A percentile compares a stretch with the other conserved stretches of the same genome.
These are phyloP conservation scores for Meganola albula DNA, from an alignment of 2,888 invertebrate species.

Conservation along the genomic window DNA sequence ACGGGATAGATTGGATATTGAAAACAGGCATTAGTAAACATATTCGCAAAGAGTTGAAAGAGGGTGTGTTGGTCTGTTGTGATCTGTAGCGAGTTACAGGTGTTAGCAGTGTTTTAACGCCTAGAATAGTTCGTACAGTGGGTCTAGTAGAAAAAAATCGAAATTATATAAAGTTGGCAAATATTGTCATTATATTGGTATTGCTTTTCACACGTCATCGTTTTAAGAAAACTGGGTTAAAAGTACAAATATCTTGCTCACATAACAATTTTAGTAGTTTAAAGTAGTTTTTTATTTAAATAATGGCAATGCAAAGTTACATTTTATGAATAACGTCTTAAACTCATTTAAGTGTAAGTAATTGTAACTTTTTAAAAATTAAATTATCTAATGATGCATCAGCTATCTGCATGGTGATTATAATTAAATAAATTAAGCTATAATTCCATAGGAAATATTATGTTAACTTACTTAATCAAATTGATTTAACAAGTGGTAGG, in stretches of 20 bases:
- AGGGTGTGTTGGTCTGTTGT: too few relatives aligned
- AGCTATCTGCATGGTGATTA: constrained; percentile 44
- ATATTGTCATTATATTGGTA: too few relatives aligned
- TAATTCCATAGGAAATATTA: constrained; percentile 58
- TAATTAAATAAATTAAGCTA: constrained; percentile 43
- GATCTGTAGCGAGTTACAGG: too few relatives aligned
- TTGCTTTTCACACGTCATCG: constrained; percentile 40
- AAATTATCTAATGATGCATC: constrained; percentile 42
- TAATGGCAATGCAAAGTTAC: constrained; percentile 41
- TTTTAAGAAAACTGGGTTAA: constrained; percentile 46
- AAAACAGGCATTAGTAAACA: too few relatives aligned
- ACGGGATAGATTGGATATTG: too few relatives aligned
- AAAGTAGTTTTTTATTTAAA: constrained; percentile 49
- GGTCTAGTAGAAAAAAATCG: constrained; percentile 49
- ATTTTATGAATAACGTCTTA: constrained; percentile 50
- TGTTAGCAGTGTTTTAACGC: too few relatives aligned
- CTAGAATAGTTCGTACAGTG: constrained; percentile 45
- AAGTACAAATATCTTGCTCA: constrained; percentile 75
- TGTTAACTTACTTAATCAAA: too few relatives aligned
- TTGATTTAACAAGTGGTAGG: too few relatives aligned
- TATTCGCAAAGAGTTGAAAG: too few relatives aligned
- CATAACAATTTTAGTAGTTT: constrained; percentile 60
- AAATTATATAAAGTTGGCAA: constrained; percentile 43
- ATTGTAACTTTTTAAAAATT: constrained; percentile 45
- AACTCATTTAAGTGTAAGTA: constrained; percentile 60